phyloP scores from a whole-genome alignment of 2,113 vertebrate species.

The Gobio gobio region DNA sequence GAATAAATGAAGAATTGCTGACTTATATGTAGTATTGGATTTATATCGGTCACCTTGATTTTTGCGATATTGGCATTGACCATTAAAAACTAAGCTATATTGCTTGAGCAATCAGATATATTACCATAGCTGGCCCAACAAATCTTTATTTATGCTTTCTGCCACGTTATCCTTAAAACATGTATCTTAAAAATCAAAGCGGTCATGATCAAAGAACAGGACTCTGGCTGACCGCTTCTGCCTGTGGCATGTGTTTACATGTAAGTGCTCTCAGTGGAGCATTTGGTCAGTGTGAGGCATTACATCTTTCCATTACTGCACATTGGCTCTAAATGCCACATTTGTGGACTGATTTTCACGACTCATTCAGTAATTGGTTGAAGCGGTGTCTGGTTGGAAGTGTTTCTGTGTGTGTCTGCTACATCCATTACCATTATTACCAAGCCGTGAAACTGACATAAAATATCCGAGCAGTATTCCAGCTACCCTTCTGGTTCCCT shows the following conservation, averaged over 20 bases:
- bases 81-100: neutral
- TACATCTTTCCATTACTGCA: slow-evolving; percentile 8
- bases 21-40: neutral
- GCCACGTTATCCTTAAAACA: neutral
- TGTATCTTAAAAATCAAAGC: neutral
- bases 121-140: neutral
- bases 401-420: slow-evolving; percentile 12
- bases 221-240: neutral
- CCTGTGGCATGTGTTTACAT: slow-evolving; percentile 2
- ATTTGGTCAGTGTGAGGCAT: slow-evolving; percentile 7
- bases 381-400: slow-evolving; percentile 13
- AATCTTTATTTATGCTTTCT: neutral
- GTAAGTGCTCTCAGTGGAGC: slow-evolving; percentile 17
- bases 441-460: neutral
- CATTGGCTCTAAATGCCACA: neutral
- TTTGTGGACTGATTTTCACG: neutral
- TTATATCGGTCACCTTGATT: neutral
- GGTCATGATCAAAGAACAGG: neutral
- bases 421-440: slow-evolving; percentile 1
- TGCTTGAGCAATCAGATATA: neutral
- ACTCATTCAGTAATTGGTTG: slow-evolving; percentile 19
- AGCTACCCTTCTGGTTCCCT: neutral
- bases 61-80: neutral
- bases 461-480: neutral
- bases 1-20: neutral